phyloP scores from a whole-genome alignment of 2,113 vertebrate genomes.

The Bufo gargarizans region DNA sequence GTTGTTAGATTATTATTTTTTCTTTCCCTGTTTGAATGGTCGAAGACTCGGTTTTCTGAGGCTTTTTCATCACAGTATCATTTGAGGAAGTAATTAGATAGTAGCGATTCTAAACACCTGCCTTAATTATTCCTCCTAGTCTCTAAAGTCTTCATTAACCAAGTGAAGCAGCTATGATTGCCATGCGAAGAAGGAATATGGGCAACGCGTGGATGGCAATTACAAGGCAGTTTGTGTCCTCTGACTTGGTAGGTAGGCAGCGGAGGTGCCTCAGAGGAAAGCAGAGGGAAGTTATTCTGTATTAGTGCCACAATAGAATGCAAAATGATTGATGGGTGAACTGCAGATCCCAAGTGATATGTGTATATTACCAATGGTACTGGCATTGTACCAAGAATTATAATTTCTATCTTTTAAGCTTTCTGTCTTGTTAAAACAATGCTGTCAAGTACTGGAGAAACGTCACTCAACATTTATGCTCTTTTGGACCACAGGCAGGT shows the following conservation, averaged over 20 bases:
- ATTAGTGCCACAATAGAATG: slow-evolving; percentile 46
- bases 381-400: neutral
- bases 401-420: neutral
- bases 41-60: neutral
- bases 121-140: slow-evolving; percentile 51
- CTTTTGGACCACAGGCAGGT: neutral
- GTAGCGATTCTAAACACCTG: slow-evolving; percentile 46
- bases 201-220: slow-evolving; percentile 33
- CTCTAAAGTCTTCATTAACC: slow-evolving; percentile 56
- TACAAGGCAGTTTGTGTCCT: slow-evolving; percentile 41
- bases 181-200: slow-evolving; percentile 27
- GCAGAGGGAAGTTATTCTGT: slow-evolving; percentile 38
- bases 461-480: neutral
- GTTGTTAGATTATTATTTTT: neutral
- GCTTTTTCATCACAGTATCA: neutral
- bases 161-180: slow-evolving; percentile 48
- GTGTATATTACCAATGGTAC: slow-evolving; percentile 21
- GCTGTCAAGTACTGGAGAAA: neutral
- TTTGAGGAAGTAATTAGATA: slow-evolving; percentile 51
- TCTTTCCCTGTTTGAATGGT: neutral
- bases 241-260: slow-evolving; percentile 26
- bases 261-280: slow-evolving; percentile 28
- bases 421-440: neutral
- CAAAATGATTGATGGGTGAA: slow-evolving; percentile 50
- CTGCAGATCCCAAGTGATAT: slow-evolving; percentile 37